Percentiles rank a stretch among this genome's conserved stretches.
Conservation (phyloP, 1,140 invertebrate genomes). For the Teleogryllus occipitalis region DNA sequence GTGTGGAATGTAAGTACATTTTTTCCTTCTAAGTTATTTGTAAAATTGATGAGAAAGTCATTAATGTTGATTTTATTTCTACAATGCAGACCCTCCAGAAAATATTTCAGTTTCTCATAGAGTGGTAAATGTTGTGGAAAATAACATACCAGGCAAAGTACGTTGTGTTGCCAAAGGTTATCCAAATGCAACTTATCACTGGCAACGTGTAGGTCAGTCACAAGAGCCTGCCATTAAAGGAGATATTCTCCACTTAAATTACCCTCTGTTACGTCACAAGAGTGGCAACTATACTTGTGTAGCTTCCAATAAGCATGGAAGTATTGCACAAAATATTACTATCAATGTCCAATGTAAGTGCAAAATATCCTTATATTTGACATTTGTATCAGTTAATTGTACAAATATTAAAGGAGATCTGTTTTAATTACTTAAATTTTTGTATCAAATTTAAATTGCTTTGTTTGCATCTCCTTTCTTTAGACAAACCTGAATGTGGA, state of each 20-base stretch:
- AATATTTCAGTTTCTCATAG: constrained; percentile 65
- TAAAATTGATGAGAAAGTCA: not conserved
- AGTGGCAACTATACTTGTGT: constrained; percentile 67
- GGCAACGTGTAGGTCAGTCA: constrained; percentile 47
- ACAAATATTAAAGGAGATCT: not conserved
- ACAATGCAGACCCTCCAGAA: constrained; percentile 71
- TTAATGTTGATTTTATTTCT: constrained; percentile 2
- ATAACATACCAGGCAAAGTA: constrained; percentile 63
- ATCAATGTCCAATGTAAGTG: constrained; percentile 76
- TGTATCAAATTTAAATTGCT: not conserved
- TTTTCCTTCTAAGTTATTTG: not conserved
- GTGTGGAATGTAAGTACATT: constrained; percentile 73
- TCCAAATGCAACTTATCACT: constrained; percentile 58
- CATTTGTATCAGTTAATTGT: not conserved
- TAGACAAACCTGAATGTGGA: constrained; percentile 76
- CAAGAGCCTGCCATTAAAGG: constrained; percentile 39
- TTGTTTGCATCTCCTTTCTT: constrained; percentile 29
- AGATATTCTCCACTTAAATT: constrained; percentile 47
- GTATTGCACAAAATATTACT: constrained; percentile 49
- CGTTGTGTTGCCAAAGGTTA: constrained; percentile 66
- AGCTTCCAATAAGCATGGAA: constrained; percentile 67
- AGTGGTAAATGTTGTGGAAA: constrained; percentile 65
- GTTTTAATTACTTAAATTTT: not conserved
- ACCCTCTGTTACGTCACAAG: constrained; percentile 48
- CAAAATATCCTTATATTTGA: not conserved